These are phyloP conservation scores for Drosophila paucipuncta DNA, from an alignment of 2,888 invertebrate genomes.

Conservation along the genomic window DNA sequence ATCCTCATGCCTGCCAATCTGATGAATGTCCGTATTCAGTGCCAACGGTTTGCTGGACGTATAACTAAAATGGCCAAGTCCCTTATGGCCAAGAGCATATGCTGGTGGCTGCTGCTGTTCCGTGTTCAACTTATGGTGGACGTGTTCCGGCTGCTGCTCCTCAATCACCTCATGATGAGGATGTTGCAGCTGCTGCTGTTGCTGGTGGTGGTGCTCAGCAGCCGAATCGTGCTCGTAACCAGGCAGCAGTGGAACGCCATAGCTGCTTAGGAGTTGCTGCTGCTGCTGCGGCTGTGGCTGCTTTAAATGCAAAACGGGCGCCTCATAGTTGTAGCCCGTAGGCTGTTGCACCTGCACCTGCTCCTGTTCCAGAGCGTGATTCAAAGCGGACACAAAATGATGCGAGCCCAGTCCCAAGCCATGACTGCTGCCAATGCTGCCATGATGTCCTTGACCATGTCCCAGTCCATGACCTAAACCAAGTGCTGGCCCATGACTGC, in stretches of 20 bases:
- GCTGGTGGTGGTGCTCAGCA: constrained; percentile 8
- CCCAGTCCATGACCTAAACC: constrained; percentile 16
- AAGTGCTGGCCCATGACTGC: constrained; percentile 21
- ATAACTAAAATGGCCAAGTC: constrained; percentile 82
- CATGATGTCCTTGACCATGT: neutral
- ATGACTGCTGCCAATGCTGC: constrained; percentile 21
- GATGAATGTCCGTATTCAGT: constrained; percentile 73
- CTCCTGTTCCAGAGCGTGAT: constrained; percentile 43
- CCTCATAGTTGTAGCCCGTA: constrained; percentile 59
- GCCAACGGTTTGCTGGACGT: constrained; percentile 81
- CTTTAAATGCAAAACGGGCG: constrained; percentile 34
- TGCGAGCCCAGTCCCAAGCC: constrained; percentile 1
- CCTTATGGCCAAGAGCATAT: constrained; percentile 84
- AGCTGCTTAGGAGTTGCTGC: constrained; percentile 58
- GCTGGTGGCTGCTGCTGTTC: constrained; percentile 69
- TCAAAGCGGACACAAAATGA: constrained; percentile 21
- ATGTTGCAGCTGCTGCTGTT: constrained; percentile 17
- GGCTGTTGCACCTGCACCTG: constrained; percentile 22
- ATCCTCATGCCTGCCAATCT: constrained; percentile 18
- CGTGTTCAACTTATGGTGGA: constrained; percentile 34
- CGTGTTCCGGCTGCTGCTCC: constrained; percentile 33
- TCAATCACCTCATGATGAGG: constrained; percentile 14
- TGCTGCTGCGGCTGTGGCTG: neutral
- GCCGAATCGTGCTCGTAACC: constrained; percentile 54
- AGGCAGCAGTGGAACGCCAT: constrained; percentile 61